These are phyloP conservation scores for Heliothis virescens DNA, from an alignment of 1,140 invertebrate genomes.

Conservation along the genomic window DNA sequence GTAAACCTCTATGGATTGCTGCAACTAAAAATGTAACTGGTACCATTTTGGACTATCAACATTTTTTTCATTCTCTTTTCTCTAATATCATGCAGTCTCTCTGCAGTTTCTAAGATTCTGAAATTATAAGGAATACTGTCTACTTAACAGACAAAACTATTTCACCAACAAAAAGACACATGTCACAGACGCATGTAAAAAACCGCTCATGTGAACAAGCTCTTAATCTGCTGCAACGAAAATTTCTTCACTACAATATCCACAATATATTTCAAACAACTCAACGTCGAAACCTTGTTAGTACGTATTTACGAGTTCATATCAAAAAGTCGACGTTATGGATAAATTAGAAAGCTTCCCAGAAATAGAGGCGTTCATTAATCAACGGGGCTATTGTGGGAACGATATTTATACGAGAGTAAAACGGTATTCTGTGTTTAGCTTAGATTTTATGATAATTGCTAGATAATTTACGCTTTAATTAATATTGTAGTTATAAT, in stretches of 20 bases:
- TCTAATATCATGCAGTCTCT: too few relatives aligned
- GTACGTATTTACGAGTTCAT: constrained; percentile 13
- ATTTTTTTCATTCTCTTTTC: not conserved
- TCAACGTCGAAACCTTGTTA: constrained; percentile 8
- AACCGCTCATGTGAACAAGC: not conserved
- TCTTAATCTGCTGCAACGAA: not conserved
- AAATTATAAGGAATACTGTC: too few relatives aligned
- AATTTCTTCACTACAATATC: not conserved
- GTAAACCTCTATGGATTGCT: not conserved
- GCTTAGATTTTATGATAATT: not conserved
- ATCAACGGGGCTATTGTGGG: constrained; percentile 37
- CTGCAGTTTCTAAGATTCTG: too few relatives aligned
- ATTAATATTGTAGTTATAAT: too few relatives aligned
- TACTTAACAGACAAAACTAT: too few relatives aligned
- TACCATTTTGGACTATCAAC: not conserved
- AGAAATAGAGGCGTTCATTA: constrained; percentile 38
- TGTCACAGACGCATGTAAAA: too few relatives aligned
- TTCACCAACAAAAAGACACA: too few relatives aligned
- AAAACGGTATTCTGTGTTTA: not conserved
- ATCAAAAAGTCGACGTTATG: constrained; percentile 37
- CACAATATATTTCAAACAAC: constrained; percentile 7
- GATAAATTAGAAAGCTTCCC: constrained; percentile 50
- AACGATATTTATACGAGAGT: constrained; percentile 20
- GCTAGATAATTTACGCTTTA: not conserved
- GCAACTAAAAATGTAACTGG: not conserved